Evolutionary conservation across 1,140 invertebrate species (phyloP).

Genomic region (Colletes gigas): DNA sequence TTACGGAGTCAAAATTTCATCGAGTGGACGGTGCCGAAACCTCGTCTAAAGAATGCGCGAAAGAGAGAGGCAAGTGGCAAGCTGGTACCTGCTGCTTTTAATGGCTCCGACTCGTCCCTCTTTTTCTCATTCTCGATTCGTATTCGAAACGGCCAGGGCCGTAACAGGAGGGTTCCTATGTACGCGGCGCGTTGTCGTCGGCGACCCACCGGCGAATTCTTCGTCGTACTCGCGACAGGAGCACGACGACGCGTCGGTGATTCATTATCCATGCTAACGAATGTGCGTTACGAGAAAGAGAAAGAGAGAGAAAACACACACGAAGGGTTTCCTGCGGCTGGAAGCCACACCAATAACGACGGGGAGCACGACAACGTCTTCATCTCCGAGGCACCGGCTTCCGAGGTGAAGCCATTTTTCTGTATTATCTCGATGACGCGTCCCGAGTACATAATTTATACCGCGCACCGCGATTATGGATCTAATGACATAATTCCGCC

Average conservation of each 20-base stretch:
- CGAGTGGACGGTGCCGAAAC: constrained; percentile 8
- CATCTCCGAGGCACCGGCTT: constrained; percentile 57
- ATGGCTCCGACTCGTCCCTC: constrained; percentile 14
- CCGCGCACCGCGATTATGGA: constrained; percentile 32
- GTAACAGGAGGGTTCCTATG: constrained; percentile 17
- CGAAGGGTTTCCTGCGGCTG: constrained; percentile 28
- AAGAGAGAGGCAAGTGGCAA: constrained; percentile 17
- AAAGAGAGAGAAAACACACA: not conserved
- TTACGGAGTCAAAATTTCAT: constrained; percentile 42
- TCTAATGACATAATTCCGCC: constrained; percentile 67
- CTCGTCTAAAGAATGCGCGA: constrained; percentile 14
- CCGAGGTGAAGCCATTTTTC: constrained; percentile 70
- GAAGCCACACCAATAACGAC: constrained; percentile 45
- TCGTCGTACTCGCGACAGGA: constrained; percentile 54
- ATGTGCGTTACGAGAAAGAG: constrained; percentile 40
- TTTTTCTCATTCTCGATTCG: constrained; percentile 41
- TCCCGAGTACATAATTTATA: constrained; percentile 68
- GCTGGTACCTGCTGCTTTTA: constrained; percentile 42
- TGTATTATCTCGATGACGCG: constrained; percentile 72
- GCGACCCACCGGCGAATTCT: constrained; percentile 37
- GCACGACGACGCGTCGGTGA: constrained; percentile 50
- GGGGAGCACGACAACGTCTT: constrained; percentile 62
- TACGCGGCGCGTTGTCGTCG: constrained; percentile 22
- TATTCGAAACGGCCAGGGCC: constrained; percentile 23
- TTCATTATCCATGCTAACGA: constrained; percentile 71